Base-by-base conservation (phyloP, 2,888 invertebrate species). In the Buathra laborator region DNA sequence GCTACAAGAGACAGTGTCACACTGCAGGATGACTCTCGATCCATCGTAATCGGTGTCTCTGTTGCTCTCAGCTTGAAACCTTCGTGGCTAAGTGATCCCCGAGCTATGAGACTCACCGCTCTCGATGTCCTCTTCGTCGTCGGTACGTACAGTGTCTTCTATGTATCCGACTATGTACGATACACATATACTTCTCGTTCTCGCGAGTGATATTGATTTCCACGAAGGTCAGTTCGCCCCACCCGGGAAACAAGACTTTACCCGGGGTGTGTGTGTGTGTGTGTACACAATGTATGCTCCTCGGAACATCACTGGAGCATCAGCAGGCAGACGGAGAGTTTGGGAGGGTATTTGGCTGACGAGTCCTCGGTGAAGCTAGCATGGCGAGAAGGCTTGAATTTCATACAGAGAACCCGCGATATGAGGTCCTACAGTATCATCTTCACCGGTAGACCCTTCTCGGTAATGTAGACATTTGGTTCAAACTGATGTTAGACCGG, bases 151-250 rank as follows among this genome's bases (percentile, higher is more conserved):
- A 62, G 32, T 80, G 16, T 77, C 64, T 68, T 74, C 14, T 68
- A 81, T 82, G 79, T 86, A 76, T 76, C 44, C 51, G 24, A 32
- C 62, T 68, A 56, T 77, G 66, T 70, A 53, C 16, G 32, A n/a
- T 44, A 46, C 10, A 48, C 66, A 12, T 67, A 81, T 71, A 67
- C 62, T 64, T 67, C 74, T 78, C 81, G 71, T 81, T 85, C 78
- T 86, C 86, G 68, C 71, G 76, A 82, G 71, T 72, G 86, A 90
- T 91, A 91, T 91, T 89, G 91, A 90, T 91, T 90, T 90, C 88
- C 88, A 83, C 82, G 86, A 89, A 91, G 89, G 88, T 91, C 88
- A 89, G 87, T 86, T 89, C 88, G 83, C 85, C 84, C 70, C 37
- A 37, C 37, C 37, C 71, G 86, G 77, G 80, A 67, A 70, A 79